These are phyloP conservation scores for Lepidocyrtinus sp. DNA, from an alignment of 2,888 invertebrate genomes.

Conservation along the genomic window DNA sequence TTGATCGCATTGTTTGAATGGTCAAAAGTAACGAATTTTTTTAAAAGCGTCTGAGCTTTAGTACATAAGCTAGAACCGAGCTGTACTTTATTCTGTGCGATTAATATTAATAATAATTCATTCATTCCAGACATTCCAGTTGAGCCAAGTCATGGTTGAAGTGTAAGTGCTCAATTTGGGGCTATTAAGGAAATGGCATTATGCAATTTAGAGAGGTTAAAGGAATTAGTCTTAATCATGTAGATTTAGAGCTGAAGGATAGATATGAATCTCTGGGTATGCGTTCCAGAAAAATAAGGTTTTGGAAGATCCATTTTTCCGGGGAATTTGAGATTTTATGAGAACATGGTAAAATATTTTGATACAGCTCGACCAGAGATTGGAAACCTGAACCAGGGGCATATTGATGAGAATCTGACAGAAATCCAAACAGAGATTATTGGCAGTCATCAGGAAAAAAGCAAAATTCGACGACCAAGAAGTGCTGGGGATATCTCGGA, in stretches of 20 bases:
- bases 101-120: conserved; percentile 30
- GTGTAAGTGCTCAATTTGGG: conserved; percentile 19
- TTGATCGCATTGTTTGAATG: neutral
- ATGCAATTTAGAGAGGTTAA: neutral
- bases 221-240: neutral
- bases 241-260: too few species aligned
- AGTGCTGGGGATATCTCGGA: conserved; percentile 66
- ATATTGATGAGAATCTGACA: conserved; percentile 12
- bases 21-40: neutral
- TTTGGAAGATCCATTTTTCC: too few species aligned
- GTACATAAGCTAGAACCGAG: too few species aligned
- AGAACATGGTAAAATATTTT: too few species aligned
- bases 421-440: conserved; percentile 36
- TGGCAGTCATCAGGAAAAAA: conserved; percentile 24
- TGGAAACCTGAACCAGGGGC: conserved; percentile 9
- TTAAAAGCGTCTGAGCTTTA: too few species aligned
- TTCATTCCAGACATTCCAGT: too few species aligned
- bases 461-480: conserved; percentile 53
- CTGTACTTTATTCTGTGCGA: neutral
- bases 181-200: conserved; percentile 39
- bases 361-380: conserved; percentile 40
- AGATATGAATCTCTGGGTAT: too few species aligned
- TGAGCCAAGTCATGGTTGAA: neutral
- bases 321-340: too few species aligned
- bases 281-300: too few species aligned